These are phyloP conservation scores for Sialia sialis DNA, from an alignment of 2,113 vertebrate species.

Conservation along the genomic window DNA sequence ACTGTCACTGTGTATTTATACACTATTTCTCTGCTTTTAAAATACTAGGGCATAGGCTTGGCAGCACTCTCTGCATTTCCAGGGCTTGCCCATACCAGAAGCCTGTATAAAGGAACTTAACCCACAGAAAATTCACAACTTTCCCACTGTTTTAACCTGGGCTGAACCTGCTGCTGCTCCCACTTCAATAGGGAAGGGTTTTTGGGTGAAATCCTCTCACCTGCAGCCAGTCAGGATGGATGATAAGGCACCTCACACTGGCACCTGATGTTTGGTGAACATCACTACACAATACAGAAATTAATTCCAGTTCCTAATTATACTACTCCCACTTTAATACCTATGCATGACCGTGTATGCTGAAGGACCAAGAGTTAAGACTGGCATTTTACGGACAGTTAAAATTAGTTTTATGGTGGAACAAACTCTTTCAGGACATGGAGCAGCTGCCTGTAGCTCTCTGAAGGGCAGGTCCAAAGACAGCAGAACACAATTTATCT, in stretches of 20 bases:
- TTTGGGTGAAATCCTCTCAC: not conserved
- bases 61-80: not conserved
- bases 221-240: not conserved
- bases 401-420: not conserved
- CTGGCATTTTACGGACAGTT: not conserved
- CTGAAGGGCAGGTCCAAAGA: not conserved
- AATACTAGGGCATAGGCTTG: not conserved
- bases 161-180: not conserved
- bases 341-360: fast-evolving
- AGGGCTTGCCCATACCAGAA: not conserved
- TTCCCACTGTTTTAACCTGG: not conserved
- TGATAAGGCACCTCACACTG: not conserved
- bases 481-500: not conserved
- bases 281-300: not conserved
- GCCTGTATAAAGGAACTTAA: not conserved
- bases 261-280: not conserved
- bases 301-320: not conserved
- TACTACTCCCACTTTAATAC: not conserved
- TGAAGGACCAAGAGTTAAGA: not conserved
- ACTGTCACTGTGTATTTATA: not conserved
- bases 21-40: not conserved
- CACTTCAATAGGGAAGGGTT: not conserved
- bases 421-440: not conserved
- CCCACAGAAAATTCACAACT: not conserved
- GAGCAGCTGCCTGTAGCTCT: not conserved